phyloP scores from a whole-genome alignment of 2,113 vertebrate species.

The Nesogale talazaci region DNA sequence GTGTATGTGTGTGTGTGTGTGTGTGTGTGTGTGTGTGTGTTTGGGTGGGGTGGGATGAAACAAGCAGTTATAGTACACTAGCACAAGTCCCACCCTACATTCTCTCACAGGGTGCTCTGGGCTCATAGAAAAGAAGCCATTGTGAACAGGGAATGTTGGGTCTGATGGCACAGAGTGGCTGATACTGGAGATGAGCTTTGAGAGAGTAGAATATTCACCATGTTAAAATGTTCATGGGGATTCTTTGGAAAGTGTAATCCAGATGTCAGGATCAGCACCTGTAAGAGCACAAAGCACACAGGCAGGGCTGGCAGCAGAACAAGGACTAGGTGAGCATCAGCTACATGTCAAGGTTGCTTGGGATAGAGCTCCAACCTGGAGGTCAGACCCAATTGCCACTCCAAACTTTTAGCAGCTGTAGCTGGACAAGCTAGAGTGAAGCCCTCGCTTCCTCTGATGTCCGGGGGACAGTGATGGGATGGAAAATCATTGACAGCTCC shows the following conservation, averaged over 20 bases:
- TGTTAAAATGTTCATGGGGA: background rate
- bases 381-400: background rate
- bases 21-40: background rate
- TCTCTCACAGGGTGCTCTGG: background rate
- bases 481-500: background rate
- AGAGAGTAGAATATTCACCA: background rate
- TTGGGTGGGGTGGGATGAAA: background rate
- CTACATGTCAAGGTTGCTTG: background rate
- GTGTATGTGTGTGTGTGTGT: background rate
- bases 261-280: background rate
- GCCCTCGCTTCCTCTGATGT: background rate
- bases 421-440: background rate
- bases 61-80: background rate
- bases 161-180: background rate
- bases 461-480: background rate
- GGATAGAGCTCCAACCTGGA: background rate
- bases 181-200: background rate
- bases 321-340: background rate
- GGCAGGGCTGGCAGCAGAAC: background rate
- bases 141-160: background rate
- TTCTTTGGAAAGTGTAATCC: background rate
- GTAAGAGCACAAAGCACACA: accelerated
- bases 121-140: background rate
- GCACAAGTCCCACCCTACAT: background rate
- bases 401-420: background rate